Conservation (phyloP, 2,113 vertebrate species). For the Platycercus adscitus region DNA sequence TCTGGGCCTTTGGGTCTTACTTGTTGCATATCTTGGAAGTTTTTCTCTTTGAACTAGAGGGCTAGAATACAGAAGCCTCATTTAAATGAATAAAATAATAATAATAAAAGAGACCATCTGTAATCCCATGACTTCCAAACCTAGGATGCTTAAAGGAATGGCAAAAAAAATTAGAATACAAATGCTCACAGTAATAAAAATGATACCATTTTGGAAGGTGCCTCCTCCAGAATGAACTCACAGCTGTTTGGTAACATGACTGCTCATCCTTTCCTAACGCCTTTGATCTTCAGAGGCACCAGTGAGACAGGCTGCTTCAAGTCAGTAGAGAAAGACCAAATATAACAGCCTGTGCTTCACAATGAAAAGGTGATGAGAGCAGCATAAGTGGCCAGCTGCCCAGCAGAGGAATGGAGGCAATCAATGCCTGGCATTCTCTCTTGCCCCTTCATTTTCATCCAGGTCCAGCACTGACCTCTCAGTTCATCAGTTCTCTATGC, state of each 20-base stretch:
- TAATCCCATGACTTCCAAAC: background rate
- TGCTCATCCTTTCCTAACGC: background rate
- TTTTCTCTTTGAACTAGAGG: background rate
- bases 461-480: background rate
- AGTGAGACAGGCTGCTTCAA: background rate
- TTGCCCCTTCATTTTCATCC: background rate
- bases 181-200: background rate
- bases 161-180: background rate
- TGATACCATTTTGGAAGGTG: background rate
- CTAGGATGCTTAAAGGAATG: background rate
- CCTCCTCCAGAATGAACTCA: background rate
- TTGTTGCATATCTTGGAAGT: background rate
- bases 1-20: background rate
- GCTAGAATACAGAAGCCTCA: background rate
- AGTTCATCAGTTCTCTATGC: accelerated
- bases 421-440: slow-evolving; percentile 5
- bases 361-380: slow-evolving; percentile 36
- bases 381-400: slow-evolving; percentile 24
- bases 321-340: slow-evolving; percentile 4
- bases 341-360: background rate
- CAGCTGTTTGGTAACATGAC: background rate
- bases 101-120: background rate
- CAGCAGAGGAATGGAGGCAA: background rate
- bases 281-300: slow-evolving; percentile 21
- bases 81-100: background rate